Base-by-base conservation (phyloP, 1,140 invertebrate species). In the Galleria mellonella region DNA sequence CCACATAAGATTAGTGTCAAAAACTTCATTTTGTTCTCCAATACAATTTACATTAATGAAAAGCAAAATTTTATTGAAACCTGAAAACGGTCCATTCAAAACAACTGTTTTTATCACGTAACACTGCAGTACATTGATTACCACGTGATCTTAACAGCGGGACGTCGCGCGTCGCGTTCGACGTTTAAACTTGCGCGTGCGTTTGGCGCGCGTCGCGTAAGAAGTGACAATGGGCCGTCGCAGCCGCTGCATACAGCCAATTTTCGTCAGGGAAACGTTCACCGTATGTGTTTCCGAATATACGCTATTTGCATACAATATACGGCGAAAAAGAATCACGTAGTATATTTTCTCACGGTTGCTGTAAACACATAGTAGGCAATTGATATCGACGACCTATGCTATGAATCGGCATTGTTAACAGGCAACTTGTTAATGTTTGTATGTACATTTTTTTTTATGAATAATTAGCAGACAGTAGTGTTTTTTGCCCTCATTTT, bases 201-300 rank as follows among this genome's bases (percentile, higher is more conserved):
- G 67, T 68, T 64, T 62, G 53, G 51, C 68, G 64, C 72, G 77
- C 62, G 55, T 64, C 72, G 64, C 72, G 72, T 62, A 69, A 64
- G 57, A 65, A 83, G 65, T 74, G 63, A 60, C 37, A 23, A 23
- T 11, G 42, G 42, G 32, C 10, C 15, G n/a, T 14, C 10, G 40
- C 15, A 30, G 41, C 23, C 32, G 23, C 36, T 9, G 31, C 39
- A 39, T 41, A 39, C 43, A 15, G 38, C 35, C 45, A 33, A 32
- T 28, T 30, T 44, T 38, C 42, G 31, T 39, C 47, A 46, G 38
- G 47, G 49, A 48, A 57, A 44, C 43, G 43, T 42, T 40, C 32
- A 41, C 23, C 13, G 36, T 35, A 35, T 14, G 37, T 39, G 42
- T 36, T 51, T 46, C 29, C 13, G 47, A 51, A 40, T 17, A 30